Percentiles rank a stretch among this genome's conserved stretches.
Evolutionary conservation across 2,888 invertebrate genomes (phyloP).

Genomic region (Eurytoma adleriae): DNA sequence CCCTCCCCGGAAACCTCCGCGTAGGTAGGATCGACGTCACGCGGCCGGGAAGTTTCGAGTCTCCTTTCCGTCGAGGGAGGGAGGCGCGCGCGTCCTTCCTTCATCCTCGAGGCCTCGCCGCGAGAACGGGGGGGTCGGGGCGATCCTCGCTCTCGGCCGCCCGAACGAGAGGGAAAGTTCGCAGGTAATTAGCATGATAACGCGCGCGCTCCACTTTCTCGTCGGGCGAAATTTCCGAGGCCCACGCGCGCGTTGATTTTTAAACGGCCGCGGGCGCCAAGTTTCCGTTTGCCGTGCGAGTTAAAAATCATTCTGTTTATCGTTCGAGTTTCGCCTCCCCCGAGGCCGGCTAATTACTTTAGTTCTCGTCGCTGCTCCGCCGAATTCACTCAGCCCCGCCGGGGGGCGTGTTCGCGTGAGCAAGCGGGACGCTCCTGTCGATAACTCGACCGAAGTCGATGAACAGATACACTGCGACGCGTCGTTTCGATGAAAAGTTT

Average conservation of each 20-base stretch:
- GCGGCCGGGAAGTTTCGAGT: background rate
- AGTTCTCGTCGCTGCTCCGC: too few relatives aligned
- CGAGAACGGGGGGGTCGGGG: too few relatives aligned
- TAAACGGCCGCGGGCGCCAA: background rate
- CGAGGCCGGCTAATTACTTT: too few relatives aligned
- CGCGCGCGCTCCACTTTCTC: slow-evolving; percentile 48
- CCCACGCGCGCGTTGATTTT: background rate
- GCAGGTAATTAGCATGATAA: slow-evolving; percentile 47
- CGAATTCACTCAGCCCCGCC: too few relatives aligned
- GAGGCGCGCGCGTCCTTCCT: too few relatives aligned
- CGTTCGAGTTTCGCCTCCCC: background rate
- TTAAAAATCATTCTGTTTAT: slow-evolving; percentile 16
- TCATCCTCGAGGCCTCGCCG: too few relatives aligned
- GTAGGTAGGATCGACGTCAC: background rate
- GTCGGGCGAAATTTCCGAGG: slow-evolving; percentile 17
- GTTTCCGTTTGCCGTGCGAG: background rate
- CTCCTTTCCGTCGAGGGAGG: too few relatives aligned
- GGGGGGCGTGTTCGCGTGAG: too few relatives aligned
- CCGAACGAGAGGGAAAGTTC: slow-evolving; percentile 46
- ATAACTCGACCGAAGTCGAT: too few relatives aligned
- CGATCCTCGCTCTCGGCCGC: background rate
- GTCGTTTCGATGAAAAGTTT: too few relatives aligned
- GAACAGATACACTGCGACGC: too few relatives aligned
- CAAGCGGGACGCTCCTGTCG: too few relatives aligned
- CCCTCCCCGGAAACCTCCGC: background rate